Percentiles rank a stretch among this genome's conserved stretches.
These are phyloP conservation scores for Anguilla obscura DNA, from an alignment of 2,797 vertebrate species.

Conservation along the genomic window DNA sequence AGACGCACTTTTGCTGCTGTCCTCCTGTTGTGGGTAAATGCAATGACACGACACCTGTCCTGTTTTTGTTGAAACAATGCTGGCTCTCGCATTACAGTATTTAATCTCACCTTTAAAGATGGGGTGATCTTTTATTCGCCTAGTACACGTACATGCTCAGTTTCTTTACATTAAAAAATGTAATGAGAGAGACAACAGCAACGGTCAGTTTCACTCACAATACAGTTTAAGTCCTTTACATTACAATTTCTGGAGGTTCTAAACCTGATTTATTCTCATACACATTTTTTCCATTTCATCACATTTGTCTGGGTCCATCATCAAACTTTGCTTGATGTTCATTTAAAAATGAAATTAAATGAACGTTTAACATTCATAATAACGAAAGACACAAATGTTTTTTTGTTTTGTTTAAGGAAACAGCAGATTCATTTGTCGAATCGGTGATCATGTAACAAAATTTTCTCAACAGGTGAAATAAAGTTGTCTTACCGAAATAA, in stretches of 20 bases:
- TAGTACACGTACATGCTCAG: background rate
- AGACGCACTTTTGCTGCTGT: background rate
- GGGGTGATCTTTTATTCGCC: background rate
- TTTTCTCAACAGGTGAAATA: background rate
- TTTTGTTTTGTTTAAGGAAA: background rate
- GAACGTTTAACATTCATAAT: background rate
- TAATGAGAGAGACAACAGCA: background rate
- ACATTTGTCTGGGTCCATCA: background rate
- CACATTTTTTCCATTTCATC: background rate
- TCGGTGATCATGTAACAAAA: background rate
- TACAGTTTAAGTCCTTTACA: background rate
- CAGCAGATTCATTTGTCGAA: background rate
- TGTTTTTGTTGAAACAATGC: background rate
- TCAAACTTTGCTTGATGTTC: background rate
- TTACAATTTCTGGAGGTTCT: background rate
- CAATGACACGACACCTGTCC: background rate
- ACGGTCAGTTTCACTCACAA: background rate
- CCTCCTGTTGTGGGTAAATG: background rate
- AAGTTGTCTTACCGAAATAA: slow-evolving; percentile 87
- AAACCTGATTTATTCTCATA: background rate
- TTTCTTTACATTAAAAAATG: background rate
- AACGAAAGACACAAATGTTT: background rate
- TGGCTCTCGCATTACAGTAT: background rate
- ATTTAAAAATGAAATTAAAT: background rate
- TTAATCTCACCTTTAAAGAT: background rate